Percentiles rank a stretch among this genome's conserved stretches.
These are phyloP conservation scores for Sorex maritimensis DNA, from an alignment of 2,797 vertebrate genomes.

Conservation along the genomic window DNA sequence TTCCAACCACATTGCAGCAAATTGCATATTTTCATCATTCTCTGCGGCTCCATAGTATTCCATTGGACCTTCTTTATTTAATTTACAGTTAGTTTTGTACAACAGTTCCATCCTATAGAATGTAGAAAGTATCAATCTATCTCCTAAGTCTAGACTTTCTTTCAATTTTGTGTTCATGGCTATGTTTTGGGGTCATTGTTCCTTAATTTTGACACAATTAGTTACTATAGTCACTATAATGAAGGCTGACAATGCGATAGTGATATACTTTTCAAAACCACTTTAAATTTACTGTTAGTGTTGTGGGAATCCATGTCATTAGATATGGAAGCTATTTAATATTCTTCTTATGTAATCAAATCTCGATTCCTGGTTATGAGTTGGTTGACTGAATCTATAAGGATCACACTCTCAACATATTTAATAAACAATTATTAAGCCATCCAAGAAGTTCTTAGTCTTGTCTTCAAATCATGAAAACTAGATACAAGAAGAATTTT, in stretches of 20 bases:
- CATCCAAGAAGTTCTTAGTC: not conserved
- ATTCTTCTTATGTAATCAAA: not conserved
- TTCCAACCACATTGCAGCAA: no score
- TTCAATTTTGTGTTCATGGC: not conserved
- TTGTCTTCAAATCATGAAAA: not conserved
- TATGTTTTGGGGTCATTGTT: slow-evolving; percentile 10
- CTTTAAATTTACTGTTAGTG: not conserved
- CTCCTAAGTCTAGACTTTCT: not conserved
- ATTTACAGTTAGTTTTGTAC: not conserved
- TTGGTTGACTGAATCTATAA: not conserved
- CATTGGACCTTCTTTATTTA: not conserved
- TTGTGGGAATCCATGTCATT: not conserved
- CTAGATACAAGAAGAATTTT: not conserved
- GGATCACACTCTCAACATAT: no score
- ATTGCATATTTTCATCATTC: no score
- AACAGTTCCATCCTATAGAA: not conserved
- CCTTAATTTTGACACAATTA: not conserved
- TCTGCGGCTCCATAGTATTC: no score
- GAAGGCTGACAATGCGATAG: not conserved
- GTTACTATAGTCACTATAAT: not conserved
- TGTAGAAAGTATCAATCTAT: not conserved
- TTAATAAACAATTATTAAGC: not conserved
- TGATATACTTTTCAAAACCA: slow-evolving; percentile 7
- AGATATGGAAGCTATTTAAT: not conserved
- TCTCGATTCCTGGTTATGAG: not conserved